Evolutionary conservation across 2,888 invertebrate species (phyloP).

Genomic region (Dicyrtomina minuta): DNA sequence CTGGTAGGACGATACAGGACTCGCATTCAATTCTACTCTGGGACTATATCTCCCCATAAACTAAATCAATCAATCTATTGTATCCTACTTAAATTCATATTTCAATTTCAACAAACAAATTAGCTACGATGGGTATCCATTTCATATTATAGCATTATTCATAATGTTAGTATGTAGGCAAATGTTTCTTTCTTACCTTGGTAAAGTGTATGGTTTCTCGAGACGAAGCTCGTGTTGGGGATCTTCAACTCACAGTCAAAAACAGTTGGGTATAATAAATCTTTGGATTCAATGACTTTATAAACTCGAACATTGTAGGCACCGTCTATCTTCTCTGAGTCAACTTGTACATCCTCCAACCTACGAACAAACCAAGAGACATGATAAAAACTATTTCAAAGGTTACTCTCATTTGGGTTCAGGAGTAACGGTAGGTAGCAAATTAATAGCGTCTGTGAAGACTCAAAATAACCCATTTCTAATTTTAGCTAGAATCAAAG

Average conservation of each 20-base stretch:
- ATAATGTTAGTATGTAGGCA: too few relatives aligned
- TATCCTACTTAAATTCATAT: too few relatives aligned
- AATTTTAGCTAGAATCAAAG: too few relatives aligned
- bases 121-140: background rate
- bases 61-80: too few relatives aligned
- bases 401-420: background rate
- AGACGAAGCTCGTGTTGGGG: conserved; percentile 29
- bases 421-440: too few relatives aligned
- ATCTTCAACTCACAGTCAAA: conserved; percentile 33
- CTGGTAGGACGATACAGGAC: too few relatives aligned
- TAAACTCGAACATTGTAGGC: conserved; percentile 30
- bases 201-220: conserved; percentile 27
- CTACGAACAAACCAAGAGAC: background rate
- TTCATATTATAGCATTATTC: too few relatives aligned
- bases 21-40: too few relatives aligned
- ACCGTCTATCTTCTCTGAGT: conserved; percentile 21
- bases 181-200: conserved; percentile 20
- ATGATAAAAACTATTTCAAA: too few relatives aligned
- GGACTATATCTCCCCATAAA: too few relatives aligned
- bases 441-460: too few relatives aligned
- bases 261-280: conserved; percentile 26
- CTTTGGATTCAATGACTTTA: conserved; percentile 28
- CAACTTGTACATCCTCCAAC: conserved; percentile 24
- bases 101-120: background rate
- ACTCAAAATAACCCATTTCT: too few relatives aligned